phyloP scores from a whole-genome alignment of 2,888 invertebrate species.

The Cantharis flavilabris region DNA sequence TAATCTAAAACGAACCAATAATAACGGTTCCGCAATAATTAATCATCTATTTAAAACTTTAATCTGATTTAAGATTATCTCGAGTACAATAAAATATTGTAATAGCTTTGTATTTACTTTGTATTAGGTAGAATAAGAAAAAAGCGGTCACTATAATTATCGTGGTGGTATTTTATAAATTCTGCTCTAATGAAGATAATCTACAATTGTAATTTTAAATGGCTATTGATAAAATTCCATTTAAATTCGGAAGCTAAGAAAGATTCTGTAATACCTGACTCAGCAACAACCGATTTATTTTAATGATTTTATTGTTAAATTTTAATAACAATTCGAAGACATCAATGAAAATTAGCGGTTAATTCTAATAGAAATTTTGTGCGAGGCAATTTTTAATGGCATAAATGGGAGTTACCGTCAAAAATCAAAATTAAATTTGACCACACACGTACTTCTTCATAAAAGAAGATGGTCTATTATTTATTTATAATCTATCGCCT shows the following conservation, averaged over 20 bases:
- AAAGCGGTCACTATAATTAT: conserved; percentile 8
- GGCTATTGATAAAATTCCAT: conserved; percentile 10
- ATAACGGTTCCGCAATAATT: neutral
- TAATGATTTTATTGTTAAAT: conserved; percentile 9
- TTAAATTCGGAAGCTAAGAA: conserved; percentile 17
- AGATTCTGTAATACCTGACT: conserved; percentile 17
- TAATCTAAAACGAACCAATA: neutral
- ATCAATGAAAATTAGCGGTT: conserved; percentile 13
- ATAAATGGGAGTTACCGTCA: neutral
- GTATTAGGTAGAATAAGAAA: neutral
- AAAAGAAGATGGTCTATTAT: neutral
- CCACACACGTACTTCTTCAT: neutral
- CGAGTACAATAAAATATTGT: neutral
- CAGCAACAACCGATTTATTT: conserved; percentile 16
- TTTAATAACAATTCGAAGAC: conserved; percentile 1
- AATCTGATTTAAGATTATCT: neutral
- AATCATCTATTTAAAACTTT: neutral
- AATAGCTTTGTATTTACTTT: neutral
- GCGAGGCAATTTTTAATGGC: neutral
- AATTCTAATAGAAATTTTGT: neutral
- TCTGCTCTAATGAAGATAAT: conserved; percentile 16
- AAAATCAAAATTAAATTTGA: neutral
- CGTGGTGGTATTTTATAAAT: conserved; percentile 14
- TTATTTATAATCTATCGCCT: neutral
- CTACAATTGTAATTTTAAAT: conserved; percentile 12